Evolutionary conservation across 2,113 vertebrate genomes (phyloP).

Genomic region (Sula dactylatra): DNA sequence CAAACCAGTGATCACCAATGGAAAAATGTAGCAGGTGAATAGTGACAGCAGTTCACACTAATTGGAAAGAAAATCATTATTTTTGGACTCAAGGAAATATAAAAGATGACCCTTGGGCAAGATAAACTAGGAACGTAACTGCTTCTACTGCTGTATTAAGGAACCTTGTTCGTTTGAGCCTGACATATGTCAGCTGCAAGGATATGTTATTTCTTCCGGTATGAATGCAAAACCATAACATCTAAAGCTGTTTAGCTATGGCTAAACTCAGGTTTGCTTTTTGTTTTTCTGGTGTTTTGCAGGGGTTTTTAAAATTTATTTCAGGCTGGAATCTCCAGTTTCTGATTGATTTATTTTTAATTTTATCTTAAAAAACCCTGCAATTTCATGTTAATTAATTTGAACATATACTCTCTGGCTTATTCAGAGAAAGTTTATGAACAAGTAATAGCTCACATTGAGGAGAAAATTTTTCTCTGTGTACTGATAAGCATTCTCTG

Average conservation of each 20-base stretch:
- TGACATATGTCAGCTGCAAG: not conserved
- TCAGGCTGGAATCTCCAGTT: not conserved
- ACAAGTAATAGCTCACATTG: not conserved
- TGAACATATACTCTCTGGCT: not conserved
- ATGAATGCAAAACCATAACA: not conserved
- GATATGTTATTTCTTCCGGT: not conserved
- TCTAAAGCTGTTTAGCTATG: not conserved
- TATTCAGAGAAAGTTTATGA: not conserved
- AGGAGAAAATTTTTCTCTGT: not conserved
- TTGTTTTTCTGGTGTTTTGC: not conserved
- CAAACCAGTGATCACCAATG: not conserved
- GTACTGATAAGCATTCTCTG: not conserved
- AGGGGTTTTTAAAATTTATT: not conserved
- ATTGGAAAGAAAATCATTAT: not conserved
- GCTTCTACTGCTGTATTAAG: not conserved
- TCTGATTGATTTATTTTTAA: not conserved
- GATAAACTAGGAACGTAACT: not conserved
- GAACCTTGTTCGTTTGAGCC: not conserved
- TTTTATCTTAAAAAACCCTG: not conserved
- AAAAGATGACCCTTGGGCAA: not conserved
- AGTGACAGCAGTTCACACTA: not conserved
- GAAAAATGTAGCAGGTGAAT: not conserved
- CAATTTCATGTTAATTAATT: not conserved
- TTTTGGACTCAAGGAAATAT: not conserved
- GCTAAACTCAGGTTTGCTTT: not conserved